Percentiles rank a stretch among this genome's conserved stretches.
phyloP scores from a whole-genome alignment of 2,113 vertebrate species.

The Cyprinodon brontotheroides region DNA sequence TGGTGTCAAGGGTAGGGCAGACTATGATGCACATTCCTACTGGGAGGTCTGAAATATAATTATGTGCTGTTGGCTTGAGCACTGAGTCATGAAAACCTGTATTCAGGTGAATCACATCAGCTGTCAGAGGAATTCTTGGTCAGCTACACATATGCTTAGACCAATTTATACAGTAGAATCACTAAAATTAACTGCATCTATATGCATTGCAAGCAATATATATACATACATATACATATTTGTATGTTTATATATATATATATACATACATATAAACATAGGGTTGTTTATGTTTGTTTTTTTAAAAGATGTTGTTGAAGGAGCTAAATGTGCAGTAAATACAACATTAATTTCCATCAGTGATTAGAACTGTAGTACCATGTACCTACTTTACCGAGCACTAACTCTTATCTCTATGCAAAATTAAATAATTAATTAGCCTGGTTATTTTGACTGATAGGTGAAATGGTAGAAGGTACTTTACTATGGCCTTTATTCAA shows the following conservation, averaged over 20 bases:
- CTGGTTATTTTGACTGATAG: not conserved
- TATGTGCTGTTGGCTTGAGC: constrained; percentile 11
- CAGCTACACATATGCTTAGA: constrained; percentile 12
- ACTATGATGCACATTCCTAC: constrained; percentile 30
- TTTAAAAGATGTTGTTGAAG: not conserved
- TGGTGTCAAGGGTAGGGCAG: constrained; percentile 2
- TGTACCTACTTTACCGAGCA: not conserved
- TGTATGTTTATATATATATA: not conserved
- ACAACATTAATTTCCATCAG: not conserved
- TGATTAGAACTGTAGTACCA: not conserved
- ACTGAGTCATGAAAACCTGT: not conserved
- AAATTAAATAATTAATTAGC: not conserved
- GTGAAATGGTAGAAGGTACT: no score
- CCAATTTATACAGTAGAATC: not conserved
- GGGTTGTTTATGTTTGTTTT: no score
- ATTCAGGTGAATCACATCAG: constrained; percentile 16
- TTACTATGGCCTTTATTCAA: no score
- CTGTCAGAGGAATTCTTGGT: constrained; percentile 1
- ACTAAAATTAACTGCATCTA: not conserved
- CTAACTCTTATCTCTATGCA: not conserved
- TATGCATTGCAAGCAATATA: not conserved
- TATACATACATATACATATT: no score
- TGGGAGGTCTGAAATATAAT: constrained; percentile 32
- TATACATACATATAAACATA: no score
- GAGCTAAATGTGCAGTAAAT: not conserved